These are phyloP conservation scores for Phyllotreta striolata DNA, from an alignment of 2,888 invertebrate species.

Conservation along the genomic window DNA sequence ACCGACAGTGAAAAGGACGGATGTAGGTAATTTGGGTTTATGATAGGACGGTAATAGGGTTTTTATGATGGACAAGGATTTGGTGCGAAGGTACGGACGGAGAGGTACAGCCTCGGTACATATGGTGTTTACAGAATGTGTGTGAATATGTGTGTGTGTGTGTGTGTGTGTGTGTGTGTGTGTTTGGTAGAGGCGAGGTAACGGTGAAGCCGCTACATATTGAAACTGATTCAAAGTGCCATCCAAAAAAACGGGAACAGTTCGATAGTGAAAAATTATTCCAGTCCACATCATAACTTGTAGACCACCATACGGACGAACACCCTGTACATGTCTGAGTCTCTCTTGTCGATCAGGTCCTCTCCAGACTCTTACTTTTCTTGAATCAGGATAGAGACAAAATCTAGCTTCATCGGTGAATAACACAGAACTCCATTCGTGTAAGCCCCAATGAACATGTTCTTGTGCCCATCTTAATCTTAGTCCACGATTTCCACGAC, in stretches of 20 bases:
- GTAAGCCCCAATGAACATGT: slow-evolving; percentile 1
- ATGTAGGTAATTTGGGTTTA: too few relatives aligned
- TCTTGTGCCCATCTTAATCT: slow-evolving; percentile 4
- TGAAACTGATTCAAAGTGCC: slow-evolving; percentile 9
- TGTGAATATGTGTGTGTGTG: too few relatives aligned
- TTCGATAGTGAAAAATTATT: slow-evolving; percentile 16
- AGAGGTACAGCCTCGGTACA: too few relatives aligned
- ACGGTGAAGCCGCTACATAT: not conserved
- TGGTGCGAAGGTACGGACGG: too few relatives aligned
- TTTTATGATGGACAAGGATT: too few relatives aligned
- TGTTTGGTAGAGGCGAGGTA: too few relatives aligned
- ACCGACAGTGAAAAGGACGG: too few relatives aligned
- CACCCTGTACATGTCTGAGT: slow-evolving; percentile 7
- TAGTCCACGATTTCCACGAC: slow-evolving; percentile 12
- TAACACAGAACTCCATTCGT: slow-evolving; percentile 9
- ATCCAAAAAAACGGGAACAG: slow-evolving; percentile 9
- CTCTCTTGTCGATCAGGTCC: slow-evolving; percentile 4
- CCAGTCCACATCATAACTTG: slow-evolving; percentile 15
- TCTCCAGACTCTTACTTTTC: slow-evolving; percentile 3
- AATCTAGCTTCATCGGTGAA: slow-evolving; percentile 16
- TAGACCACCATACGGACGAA: slow-evolving; percentile 7
- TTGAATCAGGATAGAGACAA: slow-evolving; percentile 11
- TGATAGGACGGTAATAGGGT: too few relatives aligned
- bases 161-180: too few relatives aligned
- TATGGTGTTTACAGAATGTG: too few relatives aligned